Evolutionary conservation across 2,797 vertebrate genomes (phyloP), one percentile per base, ranked within the genome.

Genomic region (Eidolon dupreanum): DNA sequence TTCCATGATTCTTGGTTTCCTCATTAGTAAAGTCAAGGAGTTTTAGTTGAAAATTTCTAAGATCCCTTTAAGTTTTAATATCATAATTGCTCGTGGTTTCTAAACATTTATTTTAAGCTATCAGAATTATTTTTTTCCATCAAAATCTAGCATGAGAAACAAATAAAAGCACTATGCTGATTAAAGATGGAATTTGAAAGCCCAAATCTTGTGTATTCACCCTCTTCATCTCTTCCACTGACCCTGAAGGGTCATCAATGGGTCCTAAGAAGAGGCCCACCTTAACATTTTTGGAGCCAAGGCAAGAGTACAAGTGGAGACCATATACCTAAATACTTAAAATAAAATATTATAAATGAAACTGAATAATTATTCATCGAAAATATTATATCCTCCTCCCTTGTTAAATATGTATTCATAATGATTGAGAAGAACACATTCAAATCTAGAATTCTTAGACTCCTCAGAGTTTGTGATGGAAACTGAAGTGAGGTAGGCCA

Each of bases 101-200:
- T 70, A 90, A 90, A 83, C 17, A 43, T 73, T 96, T 91, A 28
- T 57, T 90, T 93, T 81, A 92, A 89, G 11, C 26, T 59, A 73
- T 16, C 3, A 73, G 24, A 75, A 81, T 65, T 93, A 33, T 82
- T 95, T 82, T 81, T 74, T 28, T 3, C 8, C 31, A 75, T 77
- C 1, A 55, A 85, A 83, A 79, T 66, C 13, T 96, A 33, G 46
- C 73, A 65, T 43, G 46, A 70, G 31, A 81, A 89, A 55, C 13
- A 71, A 55, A 65, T 73, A 38, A 89, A 95, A 88, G 28, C 55
- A 70, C 24, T 63, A 20, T 66, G 66, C 26, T 65, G 41, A 83
- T 43, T 90, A 59, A 86, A 84, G 10, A 74, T 90, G 31, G 20
- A 19, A 15, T 28, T 41, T 8, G 31, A 66, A 92, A 66, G 20